A percentile compares a stretch with the other conserved stretches of the same genome.
These are phyloP conservation scores for Perizoma flavofasciatum DNA, from an alignment of 2,888 invertebrate species.

Conservation along the genomic window DNA sequence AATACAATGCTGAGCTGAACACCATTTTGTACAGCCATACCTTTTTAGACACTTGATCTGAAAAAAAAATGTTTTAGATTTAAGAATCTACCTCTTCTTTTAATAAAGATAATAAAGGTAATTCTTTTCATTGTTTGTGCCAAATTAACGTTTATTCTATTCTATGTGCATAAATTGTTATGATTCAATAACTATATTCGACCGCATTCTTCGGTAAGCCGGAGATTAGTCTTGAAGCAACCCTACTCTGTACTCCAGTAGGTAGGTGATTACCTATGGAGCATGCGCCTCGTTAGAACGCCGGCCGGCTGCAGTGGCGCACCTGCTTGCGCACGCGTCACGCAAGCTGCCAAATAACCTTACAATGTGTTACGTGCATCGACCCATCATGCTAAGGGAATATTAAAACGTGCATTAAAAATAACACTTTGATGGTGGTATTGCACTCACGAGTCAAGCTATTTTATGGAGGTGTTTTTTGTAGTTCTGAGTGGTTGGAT, in stretches of 20 bases:
- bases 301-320: slow-evolving; percentile 75
- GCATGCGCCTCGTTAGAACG: slow-evolving; percentile 56
- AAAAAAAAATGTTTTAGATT: no score
- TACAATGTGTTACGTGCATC: slow-evolving; percentile 39
- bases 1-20: no score
- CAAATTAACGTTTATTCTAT: no score
- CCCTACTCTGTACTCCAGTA: slow-evolving; percentile 56
- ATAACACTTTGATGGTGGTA: slow-evolving; percentile 11
- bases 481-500: no score
- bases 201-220: slow-evolving; percentile 2
- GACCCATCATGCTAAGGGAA: slow-evolving; percentile 4
- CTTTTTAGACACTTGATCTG: no score
- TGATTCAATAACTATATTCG: slow-evolving; percentile 13
- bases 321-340: slow-evolving; percentile 62
- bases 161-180: neutral
- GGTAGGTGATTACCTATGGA: slow-evolving; percentile 59
- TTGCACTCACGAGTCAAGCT: neutral
- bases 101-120: no score
- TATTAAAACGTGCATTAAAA: slow-evolving; percentile 19
- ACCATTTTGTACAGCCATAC: no score
- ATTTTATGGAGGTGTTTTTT: no score
- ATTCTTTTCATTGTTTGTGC: no score
- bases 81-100: no score
- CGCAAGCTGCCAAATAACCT: slow-evolving; percentile 45
- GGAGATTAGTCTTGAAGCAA: slow-evolving; percentile 42